Evolutionary conservation across 2,797 vertebrate species (phyloP), one percentile per base, ranked within the genome.

Genomic region (Capromys pilorides): DNA sequence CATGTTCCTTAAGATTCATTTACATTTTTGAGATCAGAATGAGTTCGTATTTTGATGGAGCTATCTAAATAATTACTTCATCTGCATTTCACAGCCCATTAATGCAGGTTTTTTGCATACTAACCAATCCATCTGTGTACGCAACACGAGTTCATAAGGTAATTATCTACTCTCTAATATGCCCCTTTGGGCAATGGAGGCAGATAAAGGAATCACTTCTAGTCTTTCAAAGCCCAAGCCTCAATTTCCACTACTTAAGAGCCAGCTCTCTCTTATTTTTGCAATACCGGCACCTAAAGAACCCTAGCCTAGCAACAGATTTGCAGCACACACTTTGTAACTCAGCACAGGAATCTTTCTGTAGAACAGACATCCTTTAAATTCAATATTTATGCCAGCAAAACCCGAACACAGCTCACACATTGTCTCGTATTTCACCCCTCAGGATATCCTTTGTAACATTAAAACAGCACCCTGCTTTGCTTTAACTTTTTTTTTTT

Each of bases 11-110:
- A 88, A 88, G 36, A 67, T 87, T 95, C 86, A 95, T 96, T 97
- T 94, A 90, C 88, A 95, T 95, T 94, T 97, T 54, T 79, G 77
- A 94, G 86, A 95, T 93, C 66, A 96, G 91, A 93, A 96, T 62
- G 90, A 96, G 87, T 96, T 95, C 57, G 41, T 95, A 81, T 97
- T 97, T 97, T 96, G 96, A 96, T 1, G 49, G 89, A 91, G 41
- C 88, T 94, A 95, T 96, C 94, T 90, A 97, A 97, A 88, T 97
- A 97, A 94, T 95, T 95, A 95, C 89, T 94, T 96, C 89, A 94
- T 96, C 94, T 97, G 89, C 85, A 96, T 97, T 96, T 96, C 88
- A 94, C 91, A 97, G 94, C 86, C 89, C 94, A 97, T 95, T 94
- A 95, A 89, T 93, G 81, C n/a, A 92, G 31, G 39, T 93, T 91